These are phyloP conservation scores for Metaphire vulgaris DNA, from an alignment of 1,140 invertebrate species.

Conservation along the genomic window DNA sequence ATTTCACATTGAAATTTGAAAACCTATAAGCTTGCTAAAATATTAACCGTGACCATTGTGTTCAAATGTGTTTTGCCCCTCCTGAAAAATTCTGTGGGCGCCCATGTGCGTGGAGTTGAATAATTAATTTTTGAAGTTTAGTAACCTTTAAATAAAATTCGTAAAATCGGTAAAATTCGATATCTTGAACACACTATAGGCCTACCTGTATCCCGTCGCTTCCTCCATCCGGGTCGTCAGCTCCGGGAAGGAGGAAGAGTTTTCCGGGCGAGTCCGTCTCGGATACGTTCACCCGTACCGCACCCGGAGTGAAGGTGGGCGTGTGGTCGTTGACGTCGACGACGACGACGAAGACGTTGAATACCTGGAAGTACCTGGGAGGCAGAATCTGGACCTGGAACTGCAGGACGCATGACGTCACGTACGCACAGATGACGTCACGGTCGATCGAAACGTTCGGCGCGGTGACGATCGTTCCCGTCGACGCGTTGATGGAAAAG, in stretches of 20 bases:
- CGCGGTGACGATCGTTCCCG: constrained; percentile 21
- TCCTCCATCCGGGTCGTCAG: constrained; percentile 21
- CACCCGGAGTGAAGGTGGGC: constrained; percentile 62
- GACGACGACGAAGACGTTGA: constrained; percentile 40
- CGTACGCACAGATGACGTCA: constrained; percentile 21
- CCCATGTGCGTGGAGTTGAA: too few species aligned
- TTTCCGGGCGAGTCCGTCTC: constrained; percentile 54
- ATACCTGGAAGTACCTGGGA: constrained; percentile 33
- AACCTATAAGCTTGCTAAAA: too few species aligned
- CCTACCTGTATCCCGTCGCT: constrained; percentile 16
- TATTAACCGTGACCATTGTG: too few species aligned
- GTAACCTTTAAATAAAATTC: too few species aligned
- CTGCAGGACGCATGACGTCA: constrained; percentile 7
- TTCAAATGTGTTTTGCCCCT: too few species aligned
- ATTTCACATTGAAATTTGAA: too few species aligned
- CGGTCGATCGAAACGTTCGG: constrained; percentile 14
- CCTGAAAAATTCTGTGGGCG: too few species aligned
- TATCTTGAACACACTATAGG: too few species aligned
- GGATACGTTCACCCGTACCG: constrained; percentile 35
- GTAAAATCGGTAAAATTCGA: too few species aligned
- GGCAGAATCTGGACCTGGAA: constrained; percentile 21
- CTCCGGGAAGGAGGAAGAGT: constrained; percentile 56
- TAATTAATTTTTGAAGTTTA: too few species aligned
- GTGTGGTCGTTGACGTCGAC: constrained; percentile 87
- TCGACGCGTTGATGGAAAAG: constrained; percentile 25